Evolutionary conservation across 2,113 vertebrate genomes (phyloP).

Genomic region (Corythoichthys haematopterus): DNA sequence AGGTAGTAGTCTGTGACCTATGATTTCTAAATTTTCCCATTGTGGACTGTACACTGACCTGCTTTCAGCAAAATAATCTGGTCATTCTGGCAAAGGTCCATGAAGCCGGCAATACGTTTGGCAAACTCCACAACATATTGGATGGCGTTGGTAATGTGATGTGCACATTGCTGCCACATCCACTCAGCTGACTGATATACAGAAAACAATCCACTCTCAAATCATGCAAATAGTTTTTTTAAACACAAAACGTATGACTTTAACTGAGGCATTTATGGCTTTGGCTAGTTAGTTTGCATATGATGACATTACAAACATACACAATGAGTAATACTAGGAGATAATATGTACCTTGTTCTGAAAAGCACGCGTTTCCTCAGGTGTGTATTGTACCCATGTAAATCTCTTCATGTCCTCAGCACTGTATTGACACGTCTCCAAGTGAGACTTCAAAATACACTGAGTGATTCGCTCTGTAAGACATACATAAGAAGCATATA

Average conservation of each 20-base stretch:
- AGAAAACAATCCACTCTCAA: neutral
- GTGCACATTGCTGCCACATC: slow-evolving; percentile 85
- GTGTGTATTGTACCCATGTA: slow-evolving; percentile 79
- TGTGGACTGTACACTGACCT: slow-evolving; percentile 66
- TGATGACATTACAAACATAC: neutral
- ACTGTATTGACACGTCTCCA: slow-evolving; percentile 88
- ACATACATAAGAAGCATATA: slow-evolving; percentile 11
- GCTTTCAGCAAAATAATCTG: slow-evolving; percentile 88
- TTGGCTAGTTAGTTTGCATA: neutral
- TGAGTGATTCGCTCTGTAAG: slow-evolving; percentile 76
- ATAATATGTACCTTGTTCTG: slow-evolving; percentile 78
- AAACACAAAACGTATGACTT: neutral
- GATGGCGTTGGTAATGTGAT: slow-evolving; percentile 83
- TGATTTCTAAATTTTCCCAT: neutral
- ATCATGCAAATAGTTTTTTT: neutral
- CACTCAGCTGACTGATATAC: slow-evolving; percentile 75
- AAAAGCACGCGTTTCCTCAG: slow-evolving; percentile 78
- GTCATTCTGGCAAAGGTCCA: slow-evolving; percentile 88
- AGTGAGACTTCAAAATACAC: slow-evolving; percentile 81
- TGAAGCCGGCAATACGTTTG: slow-evolving; percentile 83
- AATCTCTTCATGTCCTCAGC: slow-evolving; percentile 83
- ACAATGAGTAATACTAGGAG: neutral
- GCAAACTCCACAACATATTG: slow-evolving; percentile 88
- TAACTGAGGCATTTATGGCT: neutral
- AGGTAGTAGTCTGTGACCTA: neutral